These are phyloP conservation scores for Craniophora ligustri DNA, from an alignment of 2,888 invertebrate species.

Conservation along the genomic window DNA sequence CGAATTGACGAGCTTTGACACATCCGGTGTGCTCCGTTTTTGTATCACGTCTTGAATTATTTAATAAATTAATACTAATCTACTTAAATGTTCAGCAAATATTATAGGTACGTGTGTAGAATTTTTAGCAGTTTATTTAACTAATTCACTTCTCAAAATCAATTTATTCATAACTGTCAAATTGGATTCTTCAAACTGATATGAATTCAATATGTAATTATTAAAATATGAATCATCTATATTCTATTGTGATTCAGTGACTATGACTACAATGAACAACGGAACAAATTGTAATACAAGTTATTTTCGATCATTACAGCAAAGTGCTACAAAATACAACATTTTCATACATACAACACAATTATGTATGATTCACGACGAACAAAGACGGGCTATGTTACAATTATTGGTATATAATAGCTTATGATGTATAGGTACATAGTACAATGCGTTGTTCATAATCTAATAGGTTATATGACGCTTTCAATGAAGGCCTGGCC, in stretches of 20 bases:
- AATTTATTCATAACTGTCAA: no score
- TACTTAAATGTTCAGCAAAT: no score
- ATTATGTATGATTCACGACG: conserved; percentile 57
- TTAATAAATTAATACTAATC: conserved; percentile 28
- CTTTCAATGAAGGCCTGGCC: conserved; percentile 12
- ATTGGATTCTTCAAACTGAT: neutral
- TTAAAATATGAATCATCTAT: neutral
- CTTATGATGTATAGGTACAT: no score
- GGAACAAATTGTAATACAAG: conserved; percentile 14
- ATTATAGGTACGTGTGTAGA: no score
- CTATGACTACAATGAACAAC: conserved; percentile 22
- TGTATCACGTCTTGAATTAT: conserved; percentile 47
- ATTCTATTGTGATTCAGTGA: conserved; percentile 15
- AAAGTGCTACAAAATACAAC: conserved; percentile 24
- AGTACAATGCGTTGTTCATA: conserved; percentile 60
- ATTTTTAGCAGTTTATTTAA: no score
- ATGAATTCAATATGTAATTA: neutral
- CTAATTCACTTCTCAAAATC: no score
- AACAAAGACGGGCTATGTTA: conserved; percentile 58
- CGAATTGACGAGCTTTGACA: conserved; percentile 26
- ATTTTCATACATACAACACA: conserved; percentile 28
- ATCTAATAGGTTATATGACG: conserved; percentile 48
- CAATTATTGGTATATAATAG: conserved; percentile 62
- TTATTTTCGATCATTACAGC: conserved; percentile 35
- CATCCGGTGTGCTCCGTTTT: conserved; percentile 61